Conservation (phyloP, 2,113 vertebrate species). For the Pristiophorus japonicus region DNA sequence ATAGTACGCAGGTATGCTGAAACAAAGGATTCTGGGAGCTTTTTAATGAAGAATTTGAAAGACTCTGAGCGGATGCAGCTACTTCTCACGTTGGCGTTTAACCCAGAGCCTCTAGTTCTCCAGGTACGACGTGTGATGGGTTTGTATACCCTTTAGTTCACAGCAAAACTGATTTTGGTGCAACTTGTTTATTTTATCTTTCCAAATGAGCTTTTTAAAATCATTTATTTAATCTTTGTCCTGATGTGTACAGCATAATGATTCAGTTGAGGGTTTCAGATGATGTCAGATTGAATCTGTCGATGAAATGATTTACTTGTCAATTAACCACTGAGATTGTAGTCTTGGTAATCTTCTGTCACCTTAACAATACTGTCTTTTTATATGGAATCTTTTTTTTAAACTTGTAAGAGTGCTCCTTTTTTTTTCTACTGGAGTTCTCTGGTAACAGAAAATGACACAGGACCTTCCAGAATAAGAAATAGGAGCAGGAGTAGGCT, state of each 20-base stretch:
- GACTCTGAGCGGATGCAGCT: conserved; percentile 98
- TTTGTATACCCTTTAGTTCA: not conserved
- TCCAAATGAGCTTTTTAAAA: not conserved
- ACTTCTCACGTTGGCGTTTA: conserved; percentile 93
- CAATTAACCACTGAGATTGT: not conserved
- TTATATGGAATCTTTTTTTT: not conserved
- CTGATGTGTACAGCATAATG: not conserved
- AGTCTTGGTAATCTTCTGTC: not conserved
- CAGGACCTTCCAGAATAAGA: not conserved
- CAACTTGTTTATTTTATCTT: not conserved
- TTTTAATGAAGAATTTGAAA: conserved; percentile 92
- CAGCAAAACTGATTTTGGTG: not conserved
- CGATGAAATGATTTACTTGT: not conserved
- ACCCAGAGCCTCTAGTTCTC: conserved; percentile 93
- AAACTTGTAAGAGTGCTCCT: not conserved
- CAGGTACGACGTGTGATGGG: conserved; percentile 64
- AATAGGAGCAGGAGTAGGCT: too few relatives aligned
- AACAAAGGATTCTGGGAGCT: conserved; percentile 97
- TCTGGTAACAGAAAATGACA: not conserved
- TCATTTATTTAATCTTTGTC: not conserved
- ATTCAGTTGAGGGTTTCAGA: not conserved
- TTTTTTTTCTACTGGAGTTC: not conserved
- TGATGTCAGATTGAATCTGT: not conserved
- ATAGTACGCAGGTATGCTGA: conserved; percentile 93
- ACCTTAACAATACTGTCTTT: not conserved